Evolutionary conservation across 2,113 vertebrate species (phyloP), one percentile per base, ranked within the genome.

Genomic region (Centrocercus urophasianus): DNA sequence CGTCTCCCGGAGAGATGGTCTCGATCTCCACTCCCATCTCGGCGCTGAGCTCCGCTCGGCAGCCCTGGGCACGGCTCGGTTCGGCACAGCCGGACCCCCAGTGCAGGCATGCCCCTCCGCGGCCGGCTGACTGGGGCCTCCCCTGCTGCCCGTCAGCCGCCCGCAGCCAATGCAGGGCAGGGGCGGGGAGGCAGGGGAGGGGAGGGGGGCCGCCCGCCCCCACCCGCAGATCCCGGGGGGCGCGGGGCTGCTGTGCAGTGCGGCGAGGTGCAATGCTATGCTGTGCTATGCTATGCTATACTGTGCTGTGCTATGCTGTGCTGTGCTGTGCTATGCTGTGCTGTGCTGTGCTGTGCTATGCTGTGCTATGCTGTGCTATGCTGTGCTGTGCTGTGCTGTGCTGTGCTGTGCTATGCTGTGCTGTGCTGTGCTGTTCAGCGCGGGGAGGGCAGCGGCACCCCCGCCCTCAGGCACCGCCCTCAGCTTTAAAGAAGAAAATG

Each of bases 1-100:
- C 99, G 97, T 99, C 99, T 97, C 99, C 99, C 13, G 99, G 98
- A 88, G 99, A 99, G 98, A 99, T 99, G 90, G 98, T 99, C 97
- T 99, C 99, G 93, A 99, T 98, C 93, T 99, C 99, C 96, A 99
- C 99, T 86, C 99, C 99, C 99, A 99, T 99, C 94, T 76, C 93
- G 48, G 76, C 95, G 63, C 91, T 54, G 52, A 14, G 52, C 52
- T 54, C 52, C 52, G 52, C 25, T 54, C 52, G 52, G 52, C 52
- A 54, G 52, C 52, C 52, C 52, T 54, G 52, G 14, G 78, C 80
- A 67, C 88, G 59, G 85, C 90, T 77, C 54, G 65, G 56, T 18
- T 24, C 32, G 6, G 56, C 69, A 43, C 84, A 21, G 50, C 89
- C 64, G 84, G 88, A 91, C 86, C 70, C 57, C 56, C 83, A 52